phyloP scores from a whole-genome alignment of 2,797 vertebrate genomes.

The Sorex maritimensis region DNA sequence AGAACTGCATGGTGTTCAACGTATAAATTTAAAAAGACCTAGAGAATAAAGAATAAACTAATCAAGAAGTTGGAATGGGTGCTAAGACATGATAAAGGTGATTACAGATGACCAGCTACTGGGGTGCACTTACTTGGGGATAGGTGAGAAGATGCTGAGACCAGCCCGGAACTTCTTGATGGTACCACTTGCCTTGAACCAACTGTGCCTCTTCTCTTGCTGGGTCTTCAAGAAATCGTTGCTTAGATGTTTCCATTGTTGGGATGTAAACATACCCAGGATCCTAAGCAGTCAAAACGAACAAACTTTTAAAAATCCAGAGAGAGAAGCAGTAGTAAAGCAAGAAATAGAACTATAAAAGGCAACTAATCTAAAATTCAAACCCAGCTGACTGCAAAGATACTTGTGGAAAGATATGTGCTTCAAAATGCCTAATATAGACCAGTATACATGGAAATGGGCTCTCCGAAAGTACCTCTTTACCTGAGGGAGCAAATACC shows the following conservation, averaged over 20 bases:
- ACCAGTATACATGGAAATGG: slow-evolving; percentile 39
- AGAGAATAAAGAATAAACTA: slow-evolving; percentile 30
- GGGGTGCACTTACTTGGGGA: slow-evolving; percentile 95
- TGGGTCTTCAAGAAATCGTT: slow-evolving; percentile 99
- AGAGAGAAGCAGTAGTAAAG: not conserved
- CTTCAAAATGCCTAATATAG: no score
- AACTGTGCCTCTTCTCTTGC: slow-evolving; percentile 99
- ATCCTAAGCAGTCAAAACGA: slow-evolving; percentile 91
- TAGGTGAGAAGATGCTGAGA: slow-evolving; percentile 99
- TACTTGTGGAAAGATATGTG: not conserved
- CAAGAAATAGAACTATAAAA: not conserved
- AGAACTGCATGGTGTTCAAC: not conserved
- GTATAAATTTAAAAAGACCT: slow-evolving; percentile 33
- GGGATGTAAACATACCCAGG: slow-evolving; percentile 98
- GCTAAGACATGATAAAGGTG: not conserved
- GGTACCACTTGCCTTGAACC: slow-evolving; percentile 98
- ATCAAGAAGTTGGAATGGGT: not conserved
- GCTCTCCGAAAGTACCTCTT: slow-evolving; percentile 13
- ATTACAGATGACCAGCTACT: not conserved
- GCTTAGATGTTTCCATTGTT: slow-evolving; percentile 99
- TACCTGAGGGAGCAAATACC: not conserved
- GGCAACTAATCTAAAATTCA: slow-evolving; percentile 58
- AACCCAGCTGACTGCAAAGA: slow-evolving; percentile 24
- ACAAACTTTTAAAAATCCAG: not conserved
- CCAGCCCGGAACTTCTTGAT: slow-evolving; percentile 99